Evolutionary conservation across 2,888 invertebrate genomes (phyloP), one percentile per base, ranked within the genome.

Genomic region (Oscheius onirici): DNA sequence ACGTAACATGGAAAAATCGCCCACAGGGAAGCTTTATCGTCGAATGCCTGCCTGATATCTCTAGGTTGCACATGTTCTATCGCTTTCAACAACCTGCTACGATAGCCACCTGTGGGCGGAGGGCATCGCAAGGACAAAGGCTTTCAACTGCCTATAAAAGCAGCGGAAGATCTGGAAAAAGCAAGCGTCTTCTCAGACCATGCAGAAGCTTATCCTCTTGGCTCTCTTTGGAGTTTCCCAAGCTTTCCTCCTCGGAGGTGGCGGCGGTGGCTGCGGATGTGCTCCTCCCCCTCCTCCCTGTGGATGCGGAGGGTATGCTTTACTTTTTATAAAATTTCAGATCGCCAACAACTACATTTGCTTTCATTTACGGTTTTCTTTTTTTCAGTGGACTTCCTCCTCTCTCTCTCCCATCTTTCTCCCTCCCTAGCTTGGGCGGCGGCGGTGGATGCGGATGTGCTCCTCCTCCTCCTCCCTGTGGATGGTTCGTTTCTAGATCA

Each of bases 191-290:
- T 63, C 63, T 63, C 63, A 63, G 49, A 34, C n/a, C 73, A 78
- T 78, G 78, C 78, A 78, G 68, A 78, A 78, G 74, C 72, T 78
- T 65, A 52, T 78, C 51, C 41, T 78, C 51, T 71, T 73, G 69
- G 76, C 76, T 43, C 65, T 76, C 63, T 43, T 78, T 65, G 72
- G 75, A 43, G 70, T 69, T 60, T 58, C 78, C 55, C 49, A 49
- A n/a, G 76, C 78, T 34, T 78, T 78, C 76, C 73, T 78, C 51
- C 57, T 76, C 66, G 74, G 71, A 68, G 78, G 78, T 63, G 75
- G 75, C 8, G 69, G 69, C 6, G 60, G 49, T 66, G 77, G 78
- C 71, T 78, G 78, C 58, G 78, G 78, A 75, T 78, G 78, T 74
- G 78, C 78, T 8, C 34, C 34, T 34, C 34, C 34, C 34, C 34